Base-by-base conservation (phyloP, 2,888 invertebrate genomes). In the Cheilosia impressa region DNA sequence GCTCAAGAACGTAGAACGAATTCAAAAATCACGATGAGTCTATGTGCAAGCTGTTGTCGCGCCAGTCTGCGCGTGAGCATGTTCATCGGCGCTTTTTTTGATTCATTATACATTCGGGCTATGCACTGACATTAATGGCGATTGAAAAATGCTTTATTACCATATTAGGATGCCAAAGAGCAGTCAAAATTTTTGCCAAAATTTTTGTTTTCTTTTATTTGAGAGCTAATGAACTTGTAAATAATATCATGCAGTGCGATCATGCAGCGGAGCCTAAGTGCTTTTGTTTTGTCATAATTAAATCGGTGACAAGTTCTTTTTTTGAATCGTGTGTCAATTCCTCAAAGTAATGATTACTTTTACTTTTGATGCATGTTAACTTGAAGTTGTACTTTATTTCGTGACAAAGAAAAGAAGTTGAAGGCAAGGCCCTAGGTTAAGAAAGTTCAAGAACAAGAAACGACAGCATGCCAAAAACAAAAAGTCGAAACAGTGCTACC, bases 111-210 rank as follows among this genome's bases (percentile, higher is more conserved):
- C 81, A 77, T 77, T 81, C 76, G 72, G 58, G 60, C 71, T 72
- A 85, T 85, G 85, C 24, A 31, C 68, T 85, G 85, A 85, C 85
- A 81, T 85, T 85, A 85, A 85, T 85, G 85, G 85, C 85, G 85
- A 85, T 85, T 85, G 85, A 72, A 77, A 85, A 85, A 85, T 85
- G 76, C 72, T 85, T 85, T 85, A 85, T 72, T 47, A 47, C 31
- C 24, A 76, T 72, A 85, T 85, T 81, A 85, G 85, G 72, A 85
- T 80, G 66, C 66, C 71, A 66, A 52, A 68, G 45, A 77, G 81
- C 47, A 34, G 45, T 68, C 60, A 66, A 77, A 27, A 52, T 17
- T 41, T 47, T 41, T 65, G 38, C 13, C 3, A 1, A 1, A 38
- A 13, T 13, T 38, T 38, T 13, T 13, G 13, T 38, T 38, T 13